phyloP scores from a whole-genome alignment of 2,113 vertebrate species.

The Oreamnos americanus region DNA sequence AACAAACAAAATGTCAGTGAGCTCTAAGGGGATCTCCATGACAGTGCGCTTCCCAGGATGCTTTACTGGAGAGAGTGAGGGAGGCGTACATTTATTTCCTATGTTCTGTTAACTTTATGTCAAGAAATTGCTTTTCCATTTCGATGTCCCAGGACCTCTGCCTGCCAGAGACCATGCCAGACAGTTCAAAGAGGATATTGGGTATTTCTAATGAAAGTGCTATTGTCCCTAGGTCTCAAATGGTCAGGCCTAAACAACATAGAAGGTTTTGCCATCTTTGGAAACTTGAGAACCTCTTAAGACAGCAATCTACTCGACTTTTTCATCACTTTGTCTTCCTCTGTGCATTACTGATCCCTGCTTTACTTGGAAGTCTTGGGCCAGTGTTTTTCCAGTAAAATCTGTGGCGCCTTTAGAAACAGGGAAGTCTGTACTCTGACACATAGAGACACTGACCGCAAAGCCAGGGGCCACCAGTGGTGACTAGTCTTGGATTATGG shows the following conservation, averaged over 20 bases:
- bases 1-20: background rate
- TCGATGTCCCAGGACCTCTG: background rate
- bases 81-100: background rate
- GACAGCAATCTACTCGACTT: background rate
- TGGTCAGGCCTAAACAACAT: background rate
- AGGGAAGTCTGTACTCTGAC: background rate
- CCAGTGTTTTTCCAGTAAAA: background rate
- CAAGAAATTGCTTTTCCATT: conserved; percentile 11
- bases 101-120: background rate
- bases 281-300: background rate
- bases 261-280: background rate
- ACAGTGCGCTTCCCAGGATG: background rate
- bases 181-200: background rate
- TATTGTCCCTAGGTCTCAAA: background rate
- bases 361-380: background rate
- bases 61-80: background rate
- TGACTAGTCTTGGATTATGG: background rate
- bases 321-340: background rate
- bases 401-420: background rate
- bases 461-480: background rate
- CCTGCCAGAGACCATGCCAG: background rate
- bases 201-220: conserved; percentile 1
- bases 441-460: background rate
- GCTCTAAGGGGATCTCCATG: background rate
- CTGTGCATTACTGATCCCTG: background rate